These are phyloP conservation scores for Melipona bicolor DNA, from an alignment of 2,888 invertebrate genomes.

Conservation along the genomic window DNA sequence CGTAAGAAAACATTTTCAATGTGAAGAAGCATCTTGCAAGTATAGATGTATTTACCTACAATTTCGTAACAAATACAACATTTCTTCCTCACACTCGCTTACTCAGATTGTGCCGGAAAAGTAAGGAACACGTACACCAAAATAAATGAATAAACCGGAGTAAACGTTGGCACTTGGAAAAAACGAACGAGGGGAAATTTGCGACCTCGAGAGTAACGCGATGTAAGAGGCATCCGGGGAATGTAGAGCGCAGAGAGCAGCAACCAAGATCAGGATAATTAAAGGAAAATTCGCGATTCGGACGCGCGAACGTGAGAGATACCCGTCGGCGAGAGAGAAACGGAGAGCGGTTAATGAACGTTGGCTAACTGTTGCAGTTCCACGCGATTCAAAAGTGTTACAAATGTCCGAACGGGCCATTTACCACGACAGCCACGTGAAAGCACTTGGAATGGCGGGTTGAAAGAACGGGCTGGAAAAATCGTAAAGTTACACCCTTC, in stretches of 20 bases:
- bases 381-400: not conserved
- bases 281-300: not conserved
- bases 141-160: not conserved
- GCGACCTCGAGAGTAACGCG: not conserved
- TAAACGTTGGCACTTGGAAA: not conserved
- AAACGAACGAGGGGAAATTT: not conserved
- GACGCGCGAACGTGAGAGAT: too few relatives aligned
- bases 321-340: not conserved
- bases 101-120: too few relatives aligned
- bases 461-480: slow-evolving; percentile 17
- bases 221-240: not conserved
- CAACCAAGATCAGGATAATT: not conserved
- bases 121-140: too few relatives aligned
- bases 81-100: too few relatives aligned
- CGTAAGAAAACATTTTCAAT: too few relatives aligned
- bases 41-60: too few relatives aligned
- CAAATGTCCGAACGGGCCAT: slow-evolving; percentile 6
- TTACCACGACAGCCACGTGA: not conserved
- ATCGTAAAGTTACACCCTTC: slow-evolving; percentile 22
- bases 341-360: not conserved
- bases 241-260: not conserved
- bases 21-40: too few relatives aligned
- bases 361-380: not conserved
- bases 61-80: too few relatives aligned
- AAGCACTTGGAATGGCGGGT: not conserved